A percentile compares a stretch with the other conserved stretches of the same genome.
Evolutionary conservation across 2,797 vertebrate species (phyloP).

Genomic region (Liasis olivaceus): DNA sequence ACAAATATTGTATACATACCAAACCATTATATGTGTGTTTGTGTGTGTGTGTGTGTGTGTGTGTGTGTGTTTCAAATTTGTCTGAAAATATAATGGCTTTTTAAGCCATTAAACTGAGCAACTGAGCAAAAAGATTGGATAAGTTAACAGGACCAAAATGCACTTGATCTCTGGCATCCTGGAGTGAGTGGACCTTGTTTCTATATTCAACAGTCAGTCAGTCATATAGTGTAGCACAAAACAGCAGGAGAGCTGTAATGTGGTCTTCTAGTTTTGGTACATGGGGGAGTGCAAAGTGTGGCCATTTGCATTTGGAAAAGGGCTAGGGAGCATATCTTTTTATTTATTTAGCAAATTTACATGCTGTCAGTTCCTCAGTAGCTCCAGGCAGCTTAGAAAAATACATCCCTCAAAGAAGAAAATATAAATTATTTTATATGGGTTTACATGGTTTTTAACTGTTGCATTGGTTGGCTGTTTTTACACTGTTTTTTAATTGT

Average conservation of each 20-base stretch:
- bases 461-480: neutral
- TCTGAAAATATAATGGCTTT: neutral
- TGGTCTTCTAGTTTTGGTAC: neutral
- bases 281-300: neutral
- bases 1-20: neutral
- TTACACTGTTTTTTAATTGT: neutral
- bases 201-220: neutral
- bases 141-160: neutral
- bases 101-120: no score
- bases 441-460: neutral
- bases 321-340: neutral
- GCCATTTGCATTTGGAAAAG: neutral
- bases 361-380: neutral
- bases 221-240: neutral
- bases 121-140: neutral
- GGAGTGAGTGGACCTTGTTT: neutral
- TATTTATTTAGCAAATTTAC: neutral
- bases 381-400: neutral
- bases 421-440: neutral
- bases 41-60: no score
- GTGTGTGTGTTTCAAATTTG: neutral
- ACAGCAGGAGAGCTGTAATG: neutral
- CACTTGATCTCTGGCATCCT: neutral
- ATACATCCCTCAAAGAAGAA: neutral
- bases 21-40: neutral